Conservation (phyloP, 2,113 vertebrate genomes). For the Takifugu flavidus region DNA sequence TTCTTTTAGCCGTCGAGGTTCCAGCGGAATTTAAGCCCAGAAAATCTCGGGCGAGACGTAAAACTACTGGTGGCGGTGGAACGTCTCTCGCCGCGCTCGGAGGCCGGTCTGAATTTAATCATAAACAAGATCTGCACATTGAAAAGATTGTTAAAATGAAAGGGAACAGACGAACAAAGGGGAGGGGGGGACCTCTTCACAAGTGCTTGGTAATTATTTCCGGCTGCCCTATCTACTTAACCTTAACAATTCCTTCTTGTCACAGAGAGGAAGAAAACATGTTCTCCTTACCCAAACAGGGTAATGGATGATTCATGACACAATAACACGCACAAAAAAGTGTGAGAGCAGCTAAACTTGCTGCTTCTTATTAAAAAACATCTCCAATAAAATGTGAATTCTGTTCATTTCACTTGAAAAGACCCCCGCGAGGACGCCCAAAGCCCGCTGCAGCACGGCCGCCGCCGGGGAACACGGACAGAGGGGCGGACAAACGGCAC, state of each 20-base stretch:
- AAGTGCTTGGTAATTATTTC: slow-evolving; percentile 87
- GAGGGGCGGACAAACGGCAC: neutral
- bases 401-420: neutral
- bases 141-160: slow-evolving; percentile 60
- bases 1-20: slow-evolving; percentile 76
- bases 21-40: slow-evolving; percentile 80
- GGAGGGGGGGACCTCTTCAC: slow-evolving; percentile 34
- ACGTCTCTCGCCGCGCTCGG: slow-evolving; percentile 71
- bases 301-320: slow-evolving; percentile 53
- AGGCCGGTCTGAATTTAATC: slow-evolving; percentile 53
- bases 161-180: slow-evolving; percentile 74
- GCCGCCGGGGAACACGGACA: neutral
- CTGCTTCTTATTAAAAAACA: neutral
- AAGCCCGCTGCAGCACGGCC: neutral
- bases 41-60: slow-evolving; percentile 82
- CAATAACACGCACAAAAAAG: slow-evolving; percentile 46
- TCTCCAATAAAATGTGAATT: slow-evolving; percentile 1
- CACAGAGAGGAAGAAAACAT: slow-evolving; percentile 74
- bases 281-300: slow-evolving; percentile 63
- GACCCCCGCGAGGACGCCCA: neutral
- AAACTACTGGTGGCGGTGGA: slow-evolving; percentile 77
- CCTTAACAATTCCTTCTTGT: slow-evolving; percentile 84
- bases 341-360: slow-evolving; percentile 33
- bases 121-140: slow-evolving; percentile 59
- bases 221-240: slow-evolving; percentile 87